These are phyloP conservation scores for Diarsia brunnea DNA, from an alignment of 2,888 invertebrate genomes.

Conservation along the genomic window DNA sequence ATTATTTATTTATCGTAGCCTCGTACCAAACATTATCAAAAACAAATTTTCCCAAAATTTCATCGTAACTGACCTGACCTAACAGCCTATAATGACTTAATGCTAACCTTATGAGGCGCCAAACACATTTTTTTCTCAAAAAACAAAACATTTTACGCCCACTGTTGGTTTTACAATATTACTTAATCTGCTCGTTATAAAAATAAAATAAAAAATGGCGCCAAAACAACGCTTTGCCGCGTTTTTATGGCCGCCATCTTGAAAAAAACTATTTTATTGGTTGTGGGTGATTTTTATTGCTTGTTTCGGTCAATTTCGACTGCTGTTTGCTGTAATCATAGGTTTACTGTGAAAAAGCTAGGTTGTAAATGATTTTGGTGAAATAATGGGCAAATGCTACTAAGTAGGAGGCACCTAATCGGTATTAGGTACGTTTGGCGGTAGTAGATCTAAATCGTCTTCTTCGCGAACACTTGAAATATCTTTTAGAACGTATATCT, in stretches of 20 bases:
- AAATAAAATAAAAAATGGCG: constrained; percentile 79
- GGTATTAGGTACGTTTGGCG: constrained; percentile 27
- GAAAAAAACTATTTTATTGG: constrained; percentile 73
- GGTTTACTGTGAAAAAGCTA: constrained; percentile 69
- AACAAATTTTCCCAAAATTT: constrained; percentile 60
- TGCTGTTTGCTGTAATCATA: constrained; percentile 73
- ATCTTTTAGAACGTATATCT: background rate
- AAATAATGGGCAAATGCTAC: constrained; percentile 48
- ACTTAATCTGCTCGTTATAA: constrained; percentile 81
- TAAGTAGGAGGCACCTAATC: constrained; percentile 20
- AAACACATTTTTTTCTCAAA: constrained; percentile 70
- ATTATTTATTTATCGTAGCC: too few relatives aligned
- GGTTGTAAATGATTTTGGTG: constrained; percentile 55
- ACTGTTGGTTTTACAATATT: constrained; percentile 87
- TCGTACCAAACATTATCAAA: constrained; percentile 44
- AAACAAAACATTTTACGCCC: constrained; percentile 82
- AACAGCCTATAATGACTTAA: constrained; percentile 70
- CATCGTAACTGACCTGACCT: constrained; percentile 65
- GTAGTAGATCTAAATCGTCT: background rate
- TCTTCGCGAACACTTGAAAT: background rate
- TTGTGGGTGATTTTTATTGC: constrained; percentile 67
- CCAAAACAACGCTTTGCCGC: constrained; percentile 72
- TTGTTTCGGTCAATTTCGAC: constrained; percentile 70
- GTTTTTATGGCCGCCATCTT: constrained; percentile 71
- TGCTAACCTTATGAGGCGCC: constrained; percentile 68